Percentiles rank a stretch among this genome's conserved stretches.
phyloP scores from a whole-genome alignment of 2,888 invertebrate genomes.

The Druceiella hillmani region DNA sequence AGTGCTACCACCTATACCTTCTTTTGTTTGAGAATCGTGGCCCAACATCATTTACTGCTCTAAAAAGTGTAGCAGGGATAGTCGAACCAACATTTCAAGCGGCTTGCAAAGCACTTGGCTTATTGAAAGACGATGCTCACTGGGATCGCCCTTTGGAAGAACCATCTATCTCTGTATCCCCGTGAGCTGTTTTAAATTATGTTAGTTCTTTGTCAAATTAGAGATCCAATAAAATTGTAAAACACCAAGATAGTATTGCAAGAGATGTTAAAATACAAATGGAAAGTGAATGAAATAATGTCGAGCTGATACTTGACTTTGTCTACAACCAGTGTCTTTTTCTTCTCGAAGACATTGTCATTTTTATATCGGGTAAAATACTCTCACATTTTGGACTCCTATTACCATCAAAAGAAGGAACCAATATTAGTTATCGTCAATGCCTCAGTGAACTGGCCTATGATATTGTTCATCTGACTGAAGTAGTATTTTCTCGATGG shows the following conservation, averaged over 20 bases:
- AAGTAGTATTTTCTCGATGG: no score
- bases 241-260: slow-evolving; percentile 23
- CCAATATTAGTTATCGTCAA: no score
- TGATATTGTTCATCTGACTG: no score
- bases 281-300: no score
- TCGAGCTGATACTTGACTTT: no score
- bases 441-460: no score
- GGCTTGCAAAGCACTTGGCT: slow-evolving; percentile 25
- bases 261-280: no score
- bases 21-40: slow-evolving; percentile 15
- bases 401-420: no score
- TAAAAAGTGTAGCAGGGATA: slow-evolving; percentile 17
- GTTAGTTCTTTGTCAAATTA: slow-evolving; percentile 21
- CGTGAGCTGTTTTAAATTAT: slow-evolving; percentile 21
- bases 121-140: slow-evolving; percentile 31
- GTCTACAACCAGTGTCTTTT: no score
- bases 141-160: slow-evolving; percentile 27
- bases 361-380: no score
- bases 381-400: no score
- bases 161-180: slow-evolving; percentile 19
- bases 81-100: slow-evolving; percentile 22
- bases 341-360: no score
- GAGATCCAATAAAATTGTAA: slow-evolving; percentile 23
- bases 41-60: slow-evolving; percentile 16
- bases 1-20: slow-evolving; percentile 18